Evolutionary conservation across 2,888 invertebrate species (phyloP).

Genomic region (Electrophaes corylata): DNA sequence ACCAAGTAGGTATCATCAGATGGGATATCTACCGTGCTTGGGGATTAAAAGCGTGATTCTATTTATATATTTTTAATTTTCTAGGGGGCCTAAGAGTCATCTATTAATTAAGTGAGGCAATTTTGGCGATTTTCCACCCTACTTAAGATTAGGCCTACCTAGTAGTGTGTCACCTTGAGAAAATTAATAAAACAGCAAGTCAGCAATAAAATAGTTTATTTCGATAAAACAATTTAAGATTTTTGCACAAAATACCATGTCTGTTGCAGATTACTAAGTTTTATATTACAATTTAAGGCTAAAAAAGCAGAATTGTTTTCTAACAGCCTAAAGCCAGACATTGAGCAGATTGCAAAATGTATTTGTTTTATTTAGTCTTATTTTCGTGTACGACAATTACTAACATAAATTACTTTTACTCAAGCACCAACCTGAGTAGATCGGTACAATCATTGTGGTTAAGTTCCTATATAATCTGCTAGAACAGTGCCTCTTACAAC

Average conservation of each 20-base stretch:
- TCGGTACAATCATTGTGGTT: background rate
- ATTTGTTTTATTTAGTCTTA: background rate
- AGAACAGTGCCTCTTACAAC: slow-evolving; percentile 39
- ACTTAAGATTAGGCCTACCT: no score
- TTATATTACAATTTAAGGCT: slow-evolving; percentile 5
- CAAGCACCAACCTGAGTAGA: no score
- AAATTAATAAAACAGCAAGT: slow-evolving; percentile 45
- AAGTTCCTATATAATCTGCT: slow-evolving; percentile 18
- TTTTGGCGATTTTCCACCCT: no score
- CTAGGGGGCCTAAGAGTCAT: no score
- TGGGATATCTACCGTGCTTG: no score
- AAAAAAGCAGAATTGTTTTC: slow-evolving; percentile 16
- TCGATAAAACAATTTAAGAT: slow-evolving; percentile 67
- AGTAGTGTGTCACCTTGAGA: no score
- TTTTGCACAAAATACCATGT: slow-evolving; percentile 59
- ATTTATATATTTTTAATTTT: no score
- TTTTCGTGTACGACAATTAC: slow-evolving; percentile 18
- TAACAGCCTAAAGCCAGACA: slow-evolving; percentile 41
- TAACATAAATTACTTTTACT: background rate
- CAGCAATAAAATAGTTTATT: slow-evolving; percentile 80
- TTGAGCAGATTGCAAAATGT: slow-evolving; percentile 26
- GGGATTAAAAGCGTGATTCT: no score
- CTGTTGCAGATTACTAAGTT: slow-evolving; percentile 30
- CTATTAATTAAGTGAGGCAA: no score
- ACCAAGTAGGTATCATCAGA: no score